Base-by-base conservation (phyloP, 2,888 invertebrate species). In the Pristionchus arcanus region DNA sequence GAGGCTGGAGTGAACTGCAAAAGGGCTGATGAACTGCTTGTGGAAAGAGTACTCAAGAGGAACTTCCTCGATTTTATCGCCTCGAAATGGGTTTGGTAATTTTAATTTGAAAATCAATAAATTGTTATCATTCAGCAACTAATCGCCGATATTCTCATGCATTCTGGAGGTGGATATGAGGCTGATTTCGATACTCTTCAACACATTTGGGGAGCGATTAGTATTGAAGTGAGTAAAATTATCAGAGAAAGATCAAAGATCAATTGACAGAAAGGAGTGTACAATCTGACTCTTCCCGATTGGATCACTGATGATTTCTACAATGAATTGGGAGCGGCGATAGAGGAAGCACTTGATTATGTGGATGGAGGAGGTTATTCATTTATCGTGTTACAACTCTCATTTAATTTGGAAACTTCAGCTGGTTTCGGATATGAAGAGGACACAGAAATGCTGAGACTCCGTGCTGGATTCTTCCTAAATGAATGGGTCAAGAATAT, bases 371-470 rank as follows among this genome's bases (percentile, higher is more conserved):
- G 53, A n/a, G 87, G 87, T 88, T 25, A 53, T 11, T 28, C 4
- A 55, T 55, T 1, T 63, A 5, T 1, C 16, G 2, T 13, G 28
- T 19, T 0, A 71, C 0, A 71, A 71, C n/a, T n/a, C n/a, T n/a
- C n/a, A 25, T 9, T 4, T n/a, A 49, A 25, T 11, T 42, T 53
- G 2, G 21, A 25, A 34, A 53, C 37, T 85, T 21, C 84, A 89
- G 91, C 90, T 63, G 91, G 91, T 2, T 91, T 91, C 84, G 90
- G 86, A 21, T 83, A 90, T 16, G 37, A 85, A 19, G 90, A 90
- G 63, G 88, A 91, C 68, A 83, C 63, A 0, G 91, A 90, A 55
- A 42, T 91, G 21, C 71, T 91, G 42, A 89, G 28, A 53, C 81
- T 91, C 7, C 66, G 87, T 9, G 90, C 53, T 19, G 91, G 91